phyloP scores from a whole-genome alignment of 2,797 vertebrate species.

The Darevskia mixta region DNA sequence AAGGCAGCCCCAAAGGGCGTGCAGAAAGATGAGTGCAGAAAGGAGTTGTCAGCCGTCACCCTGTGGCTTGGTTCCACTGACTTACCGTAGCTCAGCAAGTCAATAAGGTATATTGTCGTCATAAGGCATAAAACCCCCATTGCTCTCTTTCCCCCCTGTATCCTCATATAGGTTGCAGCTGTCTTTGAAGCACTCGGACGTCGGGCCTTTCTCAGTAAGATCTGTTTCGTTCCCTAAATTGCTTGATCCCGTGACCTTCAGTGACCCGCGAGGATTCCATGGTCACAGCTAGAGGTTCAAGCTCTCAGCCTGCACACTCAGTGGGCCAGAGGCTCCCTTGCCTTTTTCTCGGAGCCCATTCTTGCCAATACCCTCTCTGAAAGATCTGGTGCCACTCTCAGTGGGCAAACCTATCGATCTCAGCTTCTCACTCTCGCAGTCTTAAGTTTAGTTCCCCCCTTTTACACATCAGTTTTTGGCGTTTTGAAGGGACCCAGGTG shows the following conservation, averaged over 20 bases:
- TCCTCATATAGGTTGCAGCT: conserved; percentile 67
- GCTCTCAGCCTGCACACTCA: too few species aligned
- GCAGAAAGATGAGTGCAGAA: neutral
- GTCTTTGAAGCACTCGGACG: conserved; percentile 76
- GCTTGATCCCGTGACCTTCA: neutral
- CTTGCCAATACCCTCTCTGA: neutral
- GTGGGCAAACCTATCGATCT: too few species aligned
- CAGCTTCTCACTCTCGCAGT: too few species aligned
- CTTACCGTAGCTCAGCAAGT: neutral
- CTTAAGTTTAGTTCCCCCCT: too few species aligned
- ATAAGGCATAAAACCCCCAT: neutral
- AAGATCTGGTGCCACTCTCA: neutral
- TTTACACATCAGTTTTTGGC: too few species aligned
- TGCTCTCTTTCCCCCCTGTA: conserved; percentile 3
- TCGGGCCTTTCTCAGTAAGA: conserved; percentile 78
- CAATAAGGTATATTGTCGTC: too few species aligned
- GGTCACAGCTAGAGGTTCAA: neutral
- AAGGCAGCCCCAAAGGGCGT: neutral
- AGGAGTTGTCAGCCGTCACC: neutral
- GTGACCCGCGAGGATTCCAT: neutral
- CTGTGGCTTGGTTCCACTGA: neutral
- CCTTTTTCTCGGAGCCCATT: neutral
- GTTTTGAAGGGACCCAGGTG: too few species aligned
- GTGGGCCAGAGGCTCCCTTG: too few species aligned
- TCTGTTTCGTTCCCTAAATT: neutral